These are phyloP conservation scores for Megaceryle alcyon DNA, from an alignment of 2,797 vertebrate species.

Conservation along the genomic window DNA sequence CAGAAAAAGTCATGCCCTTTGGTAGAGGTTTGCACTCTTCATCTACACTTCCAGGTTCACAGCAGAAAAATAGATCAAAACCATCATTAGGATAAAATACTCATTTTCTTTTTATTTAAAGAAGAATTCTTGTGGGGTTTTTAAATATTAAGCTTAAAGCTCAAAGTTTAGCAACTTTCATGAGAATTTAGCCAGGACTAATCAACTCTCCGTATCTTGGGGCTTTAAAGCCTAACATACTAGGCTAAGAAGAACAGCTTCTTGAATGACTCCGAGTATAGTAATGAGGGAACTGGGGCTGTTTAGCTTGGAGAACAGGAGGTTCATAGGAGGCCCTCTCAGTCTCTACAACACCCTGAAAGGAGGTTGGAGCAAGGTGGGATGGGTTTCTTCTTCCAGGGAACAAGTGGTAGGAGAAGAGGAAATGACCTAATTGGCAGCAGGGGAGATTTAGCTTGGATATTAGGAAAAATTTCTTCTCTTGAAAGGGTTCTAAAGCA, in stretches of 20 bases:
- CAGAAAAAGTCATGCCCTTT: background rate
- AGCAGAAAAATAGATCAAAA: background rate
- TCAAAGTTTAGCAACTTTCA: background rate
- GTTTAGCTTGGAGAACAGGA: background rate
- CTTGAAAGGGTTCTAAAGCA: background rate
- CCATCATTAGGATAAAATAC: background rate
- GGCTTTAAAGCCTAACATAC: background rate
- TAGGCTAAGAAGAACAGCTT: background rate
- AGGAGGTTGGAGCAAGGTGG: too few relatives aligned
- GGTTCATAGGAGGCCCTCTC: too few relatives aligned
- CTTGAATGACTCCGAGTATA: background rate
- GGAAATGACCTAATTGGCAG: too few relatives aligned
- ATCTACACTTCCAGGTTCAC: background rate
- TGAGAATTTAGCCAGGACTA: background rate
- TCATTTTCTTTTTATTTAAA: background rate
- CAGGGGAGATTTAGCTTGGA: background rate
- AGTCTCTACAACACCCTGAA: too few relatives aligned
- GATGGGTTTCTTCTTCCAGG: too few relatives aligned
- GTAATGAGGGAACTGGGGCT: background rate
- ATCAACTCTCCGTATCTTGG: background rate
- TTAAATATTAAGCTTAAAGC: background rate
- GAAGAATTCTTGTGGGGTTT: background rate
- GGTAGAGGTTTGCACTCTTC: background rate
- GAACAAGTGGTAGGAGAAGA: too few relatives aligned
- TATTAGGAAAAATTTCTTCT: background rate